Percentiles rank a stretch among this genome's conserved stretches.
These are phyloP conservation scores for Gerris buenoi DNA, from an alignment of 1,140 invertebrate species.

Conservation along the genomic window DNA sequence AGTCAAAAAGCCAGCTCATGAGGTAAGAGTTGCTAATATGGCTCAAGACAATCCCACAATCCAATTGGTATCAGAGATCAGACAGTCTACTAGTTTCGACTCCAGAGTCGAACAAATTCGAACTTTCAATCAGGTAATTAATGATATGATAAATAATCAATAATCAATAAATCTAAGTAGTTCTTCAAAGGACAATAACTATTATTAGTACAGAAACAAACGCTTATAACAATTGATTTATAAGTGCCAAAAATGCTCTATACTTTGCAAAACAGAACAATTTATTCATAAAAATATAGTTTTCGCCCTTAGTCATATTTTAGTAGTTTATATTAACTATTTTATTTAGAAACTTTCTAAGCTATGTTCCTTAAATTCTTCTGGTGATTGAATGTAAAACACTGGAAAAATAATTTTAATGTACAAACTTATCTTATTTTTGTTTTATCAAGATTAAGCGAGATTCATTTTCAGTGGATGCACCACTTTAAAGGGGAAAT, in stretches of 20 bases:
- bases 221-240: background rate
- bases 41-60: slow-evolving; percentile 14
- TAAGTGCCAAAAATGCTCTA: background rate
- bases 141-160: background rate
- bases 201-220: background rate
- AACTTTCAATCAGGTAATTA: slow-evolving; percentile 44
- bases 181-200: background rate
- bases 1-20: slow-evolving; percentile 47
- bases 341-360: no score
- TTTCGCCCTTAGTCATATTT: background rate
- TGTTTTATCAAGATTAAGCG: no score
- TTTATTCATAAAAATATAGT: background rate
- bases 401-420: no score
- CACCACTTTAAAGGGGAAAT: no score
- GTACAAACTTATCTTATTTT: no score
- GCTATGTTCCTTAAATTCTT: no score
- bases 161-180: background rate
- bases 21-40: slow-evolving; percentile 48
- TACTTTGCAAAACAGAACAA: background rate
- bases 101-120: slow-evolving; percentile 37
- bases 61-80: slow-evolving; percentile 40
- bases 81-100: slow-evolving; percentile 42
- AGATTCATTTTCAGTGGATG: no score
- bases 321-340: background rate
- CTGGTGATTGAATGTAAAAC: no score